Conservation (phyloP, 1,140 invertebrate species). For the Rhagoletis zephyria region DNA sequence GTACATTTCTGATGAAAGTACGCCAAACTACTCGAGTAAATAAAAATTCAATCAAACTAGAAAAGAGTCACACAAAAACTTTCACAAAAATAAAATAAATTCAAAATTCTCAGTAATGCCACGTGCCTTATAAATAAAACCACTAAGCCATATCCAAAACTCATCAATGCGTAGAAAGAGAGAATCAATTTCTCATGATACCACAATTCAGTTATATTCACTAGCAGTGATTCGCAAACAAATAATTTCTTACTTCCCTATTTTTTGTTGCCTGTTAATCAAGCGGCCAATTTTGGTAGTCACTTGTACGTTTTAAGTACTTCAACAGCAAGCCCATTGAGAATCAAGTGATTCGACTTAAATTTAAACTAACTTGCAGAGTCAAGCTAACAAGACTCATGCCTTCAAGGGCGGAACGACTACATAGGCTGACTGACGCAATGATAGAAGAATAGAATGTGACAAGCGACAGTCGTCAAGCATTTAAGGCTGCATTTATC, state of each 20-base stretch:
- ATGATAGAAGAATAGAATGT: not conserved
- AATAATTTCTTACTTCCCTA: not conserved
- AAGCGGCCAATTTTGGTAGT: constrained; percentile 30
- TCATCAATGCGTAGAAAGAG: not conserved
- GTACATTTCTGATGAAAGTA: too few species aligned
- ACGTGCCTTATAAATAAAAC: not conserved
- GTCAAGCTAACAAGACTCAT: not conserved
- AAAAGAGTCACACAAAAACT: too few species aligned
- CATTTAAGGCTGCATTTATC: not conserved
- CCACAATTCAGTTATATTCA: not conserved
- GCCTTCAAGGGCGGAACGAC: not conserved
- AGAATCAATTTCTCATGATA: not conserved
- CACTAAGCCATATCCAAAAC: not conserved
- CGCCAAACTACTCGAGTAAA: too few species aligned
- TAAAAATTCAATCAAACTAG: too few species aligned
- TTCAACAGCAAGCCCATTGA: not conserved
- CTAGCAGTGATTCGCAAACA: not conserved
- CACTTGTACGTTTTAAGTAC: constrained; percentile 33
- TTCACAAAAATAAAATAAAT: not conserved
- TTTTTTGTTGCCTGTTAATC: not conserved
- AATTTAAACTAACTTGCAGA: constrained; percentile 31
- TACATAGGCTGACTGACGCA: not conserved
- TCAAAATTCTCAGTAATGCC: not conserved
- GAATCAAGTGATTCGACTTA: constrained; percentile 28
- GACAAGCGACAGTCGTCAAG: constrained; percentile 31